phyloP scores from a whole-genome alignment of 2,113 vertebrate genomes.

The Anguilla rostrata region DNA sequence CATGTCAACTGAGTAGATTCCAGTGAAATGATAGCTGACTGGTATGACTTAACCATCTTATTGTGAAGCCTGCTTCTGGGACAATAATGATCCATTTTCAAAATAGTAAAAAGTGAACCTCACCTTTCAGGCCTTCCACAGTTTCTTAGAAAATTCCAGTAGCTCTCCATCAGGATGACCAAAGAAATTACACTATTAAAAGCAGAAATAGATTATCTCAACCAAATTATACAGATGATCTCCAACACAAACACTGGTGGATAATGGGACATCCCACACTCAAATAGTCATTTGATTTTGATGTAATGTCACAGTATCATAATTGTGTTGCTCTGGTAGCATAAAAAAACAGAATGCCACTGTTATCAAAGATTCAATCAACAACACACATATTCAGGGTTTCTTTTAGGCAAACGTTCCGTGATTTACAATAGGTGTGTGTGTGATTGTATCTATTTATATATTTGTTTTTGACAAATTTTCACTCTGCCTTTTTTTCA shows the following conservation, averaged over 20 bases:
- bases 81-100: too few relatives aligned
- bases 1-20: too few relatives aligned
- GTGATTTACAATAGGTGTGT: too few relatives aligned
- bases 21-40: too few relatives aligned
- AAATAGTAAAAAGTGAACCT: not conserved
- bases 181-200: not conserved
- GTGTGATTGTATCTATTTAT: too few relatives aligned
- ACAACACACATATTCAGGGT: too few relatives aligned
- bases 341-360: not conserved
- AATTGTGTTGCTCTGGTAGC: not conserved
- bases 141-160: not conserved
- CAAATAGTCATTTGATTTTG: not conserved
- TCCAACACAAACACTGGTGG: not conserved
- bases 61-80: too few relatives aligned
- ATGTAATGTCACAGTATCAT: not conserved
- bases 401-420: not conserved
- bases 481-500: too few relatives aligned
- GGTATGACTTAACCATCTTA: too few relatives aligned
- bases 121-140: not conserved
- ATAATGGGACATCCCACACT: not conserved
- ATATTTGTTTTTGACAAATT: too few relatives aligned
- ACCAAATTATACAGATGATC: not conserved
- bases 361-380: not conserved
- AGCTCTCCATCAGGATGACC: not conserved
- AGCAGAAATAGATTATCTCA: not conserved